These are phyloP conservation scores for Pyrocoelia pectoralis DNA, from an alignment of 2,888 invertebrate species.

Conservation along the genomic window DNA sequence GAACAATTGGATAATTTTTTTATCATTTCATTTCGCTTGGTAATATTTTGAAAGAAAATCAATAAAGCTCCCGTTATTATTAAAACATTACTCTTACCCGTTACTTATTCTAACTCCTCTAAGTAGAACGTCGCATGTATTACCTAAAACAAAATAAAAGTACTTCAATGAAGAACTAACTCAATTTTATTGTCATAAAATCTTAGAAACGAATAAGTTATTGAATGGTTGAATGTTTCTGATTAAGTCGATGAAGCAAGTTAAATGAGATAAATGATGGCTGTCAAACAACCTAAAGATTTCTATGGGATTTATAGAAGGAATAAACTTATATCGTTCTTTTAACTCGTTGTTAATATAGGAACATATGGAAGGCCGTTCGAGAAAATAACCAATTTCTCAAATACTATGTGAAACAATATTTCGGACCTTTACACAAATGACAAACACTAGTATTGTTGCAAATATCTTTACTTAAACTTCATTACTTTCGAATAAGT, in stretches of 20 bases:
- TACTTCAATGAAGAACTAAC: too few relatives aligned
- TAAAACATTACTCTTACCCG: too few relatives aligned
- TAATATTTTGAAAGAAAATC: too few relatives aligned
- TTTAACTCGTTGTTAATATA: background rate
- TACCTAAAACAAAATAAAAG: background rate
- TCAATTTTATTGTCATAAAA: constrained; percentile 2
- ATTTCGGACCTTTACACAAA: background rate
- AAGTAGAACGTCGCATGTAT: too few relatives aligned
- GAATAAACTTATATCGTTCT: constrained; percentile 23
- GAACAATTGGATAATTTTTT: too few relatives aligned
- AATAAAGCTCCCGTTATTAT: too few relatives aligned
- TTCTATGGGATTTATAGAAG: constrained; percentile 30
- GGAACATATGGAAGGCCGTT: constrained; percentile 18
- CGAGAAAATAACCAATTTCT: constrained; percentile 13
- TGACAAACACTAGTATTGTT: background rate
- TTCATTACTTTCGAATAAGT: background rate
- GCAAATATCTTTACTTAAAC: background rate
- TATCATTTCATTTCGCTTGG: too few relatives aligned
- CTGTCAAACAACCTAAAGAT: constrained; percentile 46
- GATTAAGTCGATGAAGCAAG: constrained; percentile 51
- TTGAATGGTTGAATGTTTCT: constrained; percentile 44
- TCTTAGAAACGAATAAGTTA: constrained; percentile 15
- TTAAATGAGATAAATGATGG: constrained; percentile 51
- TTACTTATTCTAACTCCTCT: too few relatives aligned
- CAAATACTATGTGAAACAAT: background rate